Evolutionary conservation across 2,888 invertebrate genomes (phyloP).

Genomic region (Leptinotarsa rubiginosa): DNA sequence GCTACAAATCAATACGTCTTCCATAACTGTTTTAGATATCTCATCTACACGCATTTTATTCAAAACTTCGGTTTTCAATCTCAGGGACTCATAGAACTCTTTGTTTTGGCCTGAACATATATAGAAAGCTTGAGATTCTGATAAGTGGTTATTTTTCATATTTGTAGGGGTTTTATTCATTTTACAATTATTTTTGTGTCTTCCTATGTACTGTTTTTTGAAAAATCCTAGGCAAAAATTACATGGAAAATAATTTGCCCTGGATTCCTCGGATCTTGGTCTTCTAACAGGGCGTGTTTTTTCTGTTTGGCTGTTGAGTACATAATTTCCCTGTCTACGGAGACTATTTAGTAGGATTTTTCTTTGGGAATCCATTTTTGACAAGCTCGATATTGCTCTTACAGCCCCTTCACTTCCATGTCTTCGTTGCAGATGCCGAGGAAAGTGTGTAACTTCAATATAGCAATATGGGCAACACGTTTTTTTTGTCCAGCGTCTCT

Average conservation of each 20-base stretch:
- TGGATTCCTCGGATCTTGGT: neutral
- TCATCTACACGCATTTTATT: neutral
- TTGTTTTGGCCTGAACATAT: neutral
- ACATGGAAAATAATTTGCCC: neutral
- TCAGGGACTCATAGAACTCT: neutral
- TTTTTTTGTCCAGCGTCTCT: neutral
- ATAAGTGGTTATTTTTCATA: neutral
- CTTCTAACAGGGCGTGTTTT: neutral
- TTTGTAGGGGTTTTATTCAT: neutral
- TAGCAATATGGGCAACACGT: neutral
- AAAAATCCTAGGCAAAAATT: neutral
- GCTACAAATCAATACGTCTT: constrained; percentile 1
- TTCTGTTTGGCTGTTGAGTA: neutral
- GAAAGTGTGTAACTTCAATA: neutral
- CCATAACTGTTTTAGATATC: constrained; percentile 2
- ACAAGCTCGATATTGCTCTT: neutral
- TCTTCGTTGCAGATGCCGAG: neutral
- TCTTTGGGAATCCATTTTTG: neutral
- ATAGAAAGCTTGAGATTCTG: neutral
- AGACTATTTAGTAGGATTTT: neutral
- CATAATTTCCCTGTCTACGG: neutral
- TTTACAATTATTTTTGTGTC: neutral
- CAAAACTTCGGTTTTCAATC: neutral
- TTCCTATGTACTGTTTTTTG: neutral
- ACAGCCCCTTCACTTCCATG: neutral